Evolutionary conservation across 2,797 vertebrate species (phyloP).

Genomic region (Phylloscopus collybita): DNA sequence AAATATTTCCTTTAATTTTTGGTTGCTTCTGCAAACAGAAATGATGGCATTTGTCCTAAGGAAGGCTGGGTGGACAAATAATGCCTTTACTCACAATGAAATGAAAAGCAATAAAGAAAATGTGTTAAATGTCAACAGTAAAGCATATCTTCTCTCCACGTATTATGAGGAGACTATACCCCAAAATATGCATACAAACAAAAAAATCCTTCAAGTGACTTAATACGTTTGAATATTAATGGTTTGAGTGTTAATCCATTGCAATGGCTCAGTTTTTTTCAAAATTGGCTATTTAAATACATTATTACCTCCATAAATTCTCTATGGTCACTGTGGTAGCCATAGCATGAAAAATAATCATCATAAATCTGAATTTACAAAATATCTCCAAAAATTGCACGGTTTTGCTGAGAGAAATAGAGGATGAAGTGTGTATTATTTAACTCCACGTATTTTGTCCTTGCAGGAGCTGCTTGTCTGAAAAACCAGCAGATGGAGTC

Average conservation of each 20-base stretch:
- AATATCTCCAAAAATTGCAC: conserved; percentile 64
- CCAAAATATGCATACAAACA: conserved; percentile 18
- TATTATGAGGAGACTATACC: conserved; percentile 50
- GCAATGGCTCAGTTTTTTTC: conserved; percentile 20
- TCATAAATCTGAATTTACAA: conserved; percentile 65
- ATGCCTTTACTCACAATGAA: conserved; percentile 44
- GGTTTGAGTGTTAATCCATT: conserved; percentile 27
- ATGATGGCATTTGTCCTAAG: conserved; percentile 37
- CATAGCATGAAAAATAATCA: conserved; percentile 55
- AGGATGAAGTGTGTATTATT: neutral
- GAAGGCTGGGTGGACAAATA: conserved; percentile 64
- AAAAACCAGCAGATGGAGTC: conserved; percentile 51
- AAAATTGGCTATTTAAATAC: conserved; percentile 43
- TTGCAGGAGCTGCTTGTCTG: neutral
- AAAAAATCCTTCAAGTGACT: conserved; percentile 45
- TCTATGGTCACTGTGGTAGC: conserved; percentile 31
- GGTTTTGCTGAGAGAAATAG: conserved; percentile 61
- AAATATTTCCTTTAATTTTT: conserved; percentile 70
- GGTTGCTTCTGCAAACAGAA: conserved; percentile 42
- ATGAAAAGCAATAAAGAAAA: conserved; percentile 68
- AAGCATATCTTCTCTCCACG: conserved; percentile 41
- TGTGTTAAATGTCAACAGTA: conserved; percentile 58
- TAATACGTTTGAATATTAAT: conserved; percentile 61
- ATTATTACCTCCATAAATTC: conserved; percentile 53
- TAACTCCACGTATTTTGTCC: neutral